phyloP scores from a whole-genome alignment of 2,113 vertebrate genomes.

The Danionella cerebrum region DNA sequence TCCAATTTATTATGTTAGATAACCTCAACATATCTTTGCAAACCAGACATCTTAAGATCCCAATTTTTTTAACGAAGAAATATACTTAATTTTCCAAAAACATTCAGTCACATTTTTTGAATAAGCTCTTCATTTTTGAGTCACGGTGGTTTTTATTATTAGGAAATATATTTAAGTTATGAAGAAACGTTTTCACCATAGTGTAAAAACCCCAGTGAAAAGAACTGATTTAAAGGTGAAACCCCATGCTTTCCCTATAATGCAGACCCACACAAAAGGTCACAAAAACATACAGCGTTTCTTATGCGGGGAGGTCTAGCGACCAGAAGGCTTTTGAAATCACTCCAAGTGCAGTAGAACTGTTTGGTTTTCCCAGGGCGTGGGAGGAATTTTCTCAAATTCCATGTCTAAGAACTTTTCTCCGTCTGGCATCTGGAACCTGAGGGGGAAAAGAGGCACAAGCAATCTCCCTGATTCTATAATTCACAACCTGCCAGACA shows the following conservation, averaged over 20 bases:
- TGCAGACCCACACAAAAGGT: neutral
- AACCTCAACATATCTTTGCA: no score
- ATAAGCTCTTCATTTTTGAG: no score
- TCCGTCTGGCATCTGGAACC: slow-evolving; percentile 13
- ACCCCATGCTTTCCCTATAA: neutral
- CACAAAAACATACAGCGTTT: neutral
- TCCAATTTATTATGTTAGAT: no score
- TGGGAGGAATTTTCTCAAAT: slow-evolving; percentile 11
- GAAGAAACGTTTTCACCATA: neutral
- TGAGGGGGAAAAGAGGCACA: neutral
- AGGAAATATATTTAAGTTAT: neutral
- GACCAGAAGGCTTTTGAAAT: neutral
- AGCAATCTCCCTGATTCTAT: neutral
- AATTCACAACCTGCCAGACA: slow-evolving; percentile 22
- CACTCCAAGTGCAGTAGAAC: neutral
- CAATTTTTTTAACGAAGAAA: no score
- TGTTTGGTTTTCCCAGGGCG: slow-evolving; percentile 14
- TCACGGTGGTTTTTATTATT: no score
- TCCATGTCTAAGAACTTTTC: neutral
- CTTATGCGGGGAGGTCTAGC: neutral
- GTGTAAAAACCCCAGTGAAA: neutral
- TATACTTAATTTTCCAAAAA: no score
- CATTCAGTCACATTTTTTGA: no score
- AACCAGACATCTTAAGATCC: no score
- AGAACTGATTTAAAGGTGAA: neutral